Base-by-base conservation (phyloP, 2,888 invertebrate genomes). In the Drosophila parthenogenetica region DNA sequence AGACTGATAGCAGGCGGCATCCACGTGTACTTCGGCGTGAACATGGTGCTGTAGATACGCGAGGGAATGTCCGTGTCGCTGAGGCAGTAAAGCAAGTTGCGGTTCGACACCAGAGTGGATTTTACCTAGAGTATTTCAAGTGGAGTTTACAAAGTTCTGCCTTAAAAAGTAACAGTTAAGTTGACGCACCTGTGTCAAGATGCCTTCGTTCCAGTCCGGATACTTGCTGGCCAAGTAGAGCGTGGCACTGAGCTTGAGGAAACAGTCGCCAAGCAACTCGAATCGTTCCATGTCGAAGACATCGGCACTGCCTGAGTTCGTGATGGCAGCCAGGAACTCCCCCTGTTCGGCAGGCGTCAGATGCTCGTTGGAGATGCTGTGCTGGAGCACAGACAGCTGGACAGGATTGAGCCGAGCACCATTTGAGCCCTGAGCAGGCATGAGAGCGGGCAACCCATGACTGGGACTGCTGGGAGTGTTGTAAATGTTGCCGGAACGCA, bases 211-310 rank as follows among this genome's bases (percentile, higher is more conserved):
- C 85, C 94, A 94, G 0, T 92, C 91, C 0, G 94, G 93, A 90
- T 94, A 96, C 4, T 93, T 92, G 69, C 94, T 93, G 81, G 94
- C 95, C 25, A 97, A 92, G 90, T 94, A 96, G 0, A 96, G 92
- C 0, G 97, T 95, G 7, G 94, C 92, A 25, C 95, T 94, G 75
- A 95, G 95, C 91, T 98, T 98, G 2, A 98, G 92, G 82, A 96
- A 96, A 0, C 97, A 95, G 93, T 98, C 98, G 0, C 98, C 98
- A 39, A 98, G 93, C 0, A 96, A 95, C 92, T 98, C 97, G 37
- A 96, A 92, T 5, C 97, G 93, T 91, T 98, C 98, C 89, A 96
- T 93, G 90, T 96, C 95, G 58, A 97, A 95, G 42, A 94, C 94
- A 89, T 98, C 97, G 61, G 94, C 93, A 0, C 95, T 94, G 70